Conservation (phyloP, 2,888 invertebrate genomes). For the Dexiosoma caninum region DNA sequence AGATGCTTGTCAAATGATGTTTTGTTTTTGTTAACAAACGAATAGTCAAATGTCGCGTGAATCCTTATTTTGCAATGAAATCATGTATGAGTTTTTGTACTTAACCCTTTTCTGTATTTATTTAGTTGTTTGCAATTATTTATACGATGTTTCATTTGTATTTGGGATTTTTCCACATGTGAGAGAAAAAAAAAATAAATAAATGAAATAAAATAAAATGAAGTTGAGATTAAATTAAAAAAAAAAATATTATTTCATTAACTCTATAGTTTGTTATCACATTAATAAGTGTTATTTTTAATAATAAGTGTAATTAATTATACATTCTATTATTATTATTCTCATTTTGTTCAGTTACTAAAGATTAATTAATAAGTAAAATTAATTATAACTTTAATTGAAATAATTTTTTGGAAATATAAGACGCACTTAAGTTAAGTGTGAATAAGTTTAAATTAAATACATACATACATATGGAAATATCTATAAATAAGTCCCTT, state of each 20-base stretch:
- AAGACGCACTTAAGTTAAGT: background rate
- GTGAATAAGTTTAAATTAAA: too few species aligned
- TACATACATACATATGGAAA: too few species aligned
- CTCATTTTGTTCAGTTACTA: background rate
- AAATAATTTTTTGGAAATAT: background rate
- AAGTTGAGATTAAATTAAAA: background rate
- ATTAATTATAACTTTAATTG: background rate
- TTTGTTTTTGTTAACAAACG: conserved; percentile 50
- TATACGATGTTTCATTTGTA: conserved; percentile 76
- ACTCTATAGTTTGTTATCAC: conserved; percentile 38
- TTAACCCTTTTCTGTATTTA: conserved; percentile 28
- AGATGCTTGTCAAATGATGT: conserved; percentile 38
- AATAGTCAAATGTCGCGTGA: conserved; percentile 54
- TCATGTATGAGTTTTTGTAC: background rate
- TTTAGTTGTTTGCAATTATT: conserved; percentile 71
- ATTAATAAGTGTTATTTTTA: conserved; percentile 37
- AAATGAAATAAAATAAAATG: background rate
- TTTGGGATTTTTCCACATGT: conserved; percentile 74
- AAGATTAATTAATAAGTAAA: background rate
- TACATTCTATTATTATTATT: background rate
- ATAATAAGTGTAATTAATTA: conserved; percentile 39
- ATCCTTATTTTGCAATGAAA: conserved; percentile 15
- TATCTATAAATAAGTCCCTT: too few species aligned
- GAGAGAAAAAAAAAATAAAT: conserved; percentile 1
- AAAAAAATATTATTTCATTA: conserved; percentile 16